A percentile compares a stretch with the other conserved stretches of the same genome.
These are phyloP conservation scores for Mesoclemmys tuberculata DNA, from an alignment of 2,113 vertebrate species.

Conservation along the genomic window DNA sequence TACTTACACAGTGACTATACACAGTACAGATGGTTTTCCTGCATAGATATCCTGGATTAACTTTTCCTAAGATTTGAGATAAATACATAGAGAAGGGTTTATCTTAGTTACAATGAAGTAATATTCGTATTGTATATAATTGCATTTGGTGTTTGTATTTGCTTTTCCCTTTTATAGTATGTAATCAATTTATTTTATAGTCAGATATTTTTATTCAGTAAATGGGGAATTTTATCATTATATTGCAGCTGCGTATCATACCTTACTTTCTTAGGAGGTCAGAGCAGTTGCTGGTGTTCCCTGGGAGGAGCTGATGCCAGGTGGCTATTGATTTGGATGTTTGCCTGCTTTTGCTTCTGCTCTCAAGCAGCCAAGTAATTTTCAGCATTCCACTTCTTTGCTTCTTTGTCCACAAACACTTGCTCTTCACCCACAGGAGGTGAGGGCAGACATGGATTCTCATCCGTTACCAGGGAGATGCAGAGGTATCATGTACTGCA, in stretches of 20 bases:
- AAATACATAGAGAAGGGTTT: conserved; percentile 25
- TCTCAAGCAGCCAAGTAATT: background rate
- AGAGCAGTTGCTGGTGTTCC: conserved; percentile 28
- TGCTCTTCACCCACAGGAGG: background rate
- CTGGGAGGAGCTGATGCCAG: background rate
- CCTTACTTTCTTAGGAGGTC: conserved; percentile 22
- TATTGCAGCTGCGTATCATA: conserved; percentile 30
- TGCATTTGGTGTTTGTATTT: conserved; percentile 39
- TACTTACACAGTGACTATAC: background rate
- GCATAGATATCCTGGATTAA: background rate
- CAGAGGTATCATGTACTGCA: fast-evolving
- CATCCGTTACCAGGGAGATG: background rate
- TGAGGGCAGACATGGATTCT: background rate
- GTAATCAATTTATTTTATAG: conserved; percentile 57
- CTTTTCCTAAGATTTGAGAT: background rate
- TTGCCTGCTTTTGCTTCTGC: conserved; percentile 21
- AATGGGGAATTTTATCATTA: conserved; percentile 44
- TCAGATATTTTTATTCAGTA: conserved; percentile 28
- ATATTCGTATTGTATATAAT: conserved; percentile 40
- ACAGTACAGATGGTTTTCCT: background rate
- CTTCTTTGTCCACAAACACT: background rate
- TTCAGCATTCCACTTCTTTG: background rate
- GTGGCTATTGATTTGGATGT: conserved; percentile 27
- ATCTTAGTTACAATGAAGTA: conserved; percentile 23
- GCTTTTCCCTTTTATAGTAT: conserved; percentile 38